phyloP scores from a whole-genome alignment of 2,797 vertebrate genomes.

The Sebastes oblongus region DNA sequence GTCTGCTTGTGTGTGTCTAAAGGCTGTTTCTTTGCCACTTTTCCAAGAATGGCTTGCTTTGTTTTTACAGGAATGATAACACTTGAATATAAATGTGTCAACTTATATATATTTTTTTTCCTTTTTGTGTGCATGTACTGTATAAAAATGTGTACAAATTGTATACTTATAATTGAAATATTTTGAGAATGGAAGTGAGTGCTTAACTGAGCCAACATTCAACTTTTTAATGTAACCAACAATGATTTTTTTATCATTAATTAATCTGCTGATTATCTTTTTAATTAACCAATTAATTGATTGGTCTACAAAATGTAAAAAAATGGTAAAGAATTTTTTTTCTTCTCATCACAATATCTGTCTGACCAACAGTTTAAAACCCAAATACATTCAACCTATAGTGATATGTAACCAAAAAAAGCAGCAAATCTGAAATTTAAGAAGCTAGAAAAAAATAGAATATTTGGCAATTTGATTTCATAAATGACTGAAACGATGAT shows the following conservation, averaged over 20 bases:
- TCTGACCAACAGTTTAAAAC: background rate
- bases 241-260: background rate
- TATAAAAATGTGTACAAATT: background rate
- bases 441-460: background rate
- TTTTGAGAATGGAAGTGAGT: background rate
- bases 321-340: background rate
- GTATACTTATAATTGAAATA: background rate
- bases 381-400: background rate
- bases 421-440: background rate
- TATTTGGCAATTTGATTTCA: background rate
- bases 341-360: background rate
- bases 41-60: background rate
- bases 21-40: background rate
- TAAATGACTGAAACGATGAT: background rate
- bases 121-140: background rate
- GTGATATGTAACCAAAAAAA: background rate
- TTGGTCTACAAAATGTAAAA: background rate
- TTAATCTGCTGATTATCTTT: background rate
- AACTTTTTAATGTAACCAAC: background rate
- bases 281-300: background rate
- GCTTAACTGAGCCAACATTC: background rate
- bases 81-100: background rate
- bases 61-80: background rate
- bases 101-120: background rate
- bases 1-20: constrained; percentile 25